Evolutionary conservation across 2,888 invertebrate species (phyloP).

Genomic region (Argynnis bischoffii): DNA sequence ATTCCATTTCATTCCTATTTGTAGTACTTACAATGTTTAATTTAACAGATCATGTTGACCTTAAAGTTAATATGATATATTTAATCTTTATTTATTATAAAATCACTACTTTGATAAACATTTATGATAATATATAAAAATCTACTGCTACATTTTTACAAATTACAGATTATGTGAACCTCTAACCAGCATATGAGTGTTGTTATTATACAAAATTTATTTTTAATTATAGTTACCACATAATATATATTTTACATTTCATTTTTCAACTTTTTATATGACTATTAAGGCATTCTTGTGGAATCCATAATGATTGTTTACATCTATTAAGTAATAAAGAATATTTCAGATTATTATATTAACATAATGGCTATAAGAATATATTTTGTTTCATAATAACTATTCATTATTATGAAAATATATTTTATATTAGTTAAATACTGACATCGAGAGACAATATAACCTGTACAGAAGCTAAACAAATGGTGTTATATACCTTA

Average conservation of each 20-base stretch:
- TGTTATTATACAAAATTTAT: conserved; percentile 33
- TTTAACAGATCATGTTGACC: conserved; percentile 6
- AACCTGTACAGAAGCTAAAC: conserved; percentile 78
- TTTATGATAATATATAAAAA: conserved; percentile 16
- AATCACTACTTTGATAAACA: conserved; percentile 16
- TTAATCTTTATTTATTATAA: conserved; percentile 10
- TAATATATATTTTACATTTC: conserved; percentile 41
- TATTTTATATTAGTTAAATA: conserved; percentile 44
- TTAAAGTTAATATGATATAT: conserved; percentile 5
- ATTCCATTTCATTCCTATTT: not conserved
- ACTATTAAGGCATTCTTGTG: conserved; percentile 62
- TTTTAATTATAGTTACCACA: conserved; percentile 36
- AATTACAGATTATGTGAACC: conserved; percentile 75
- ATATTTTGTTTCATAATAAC: conserved; percentile 9
- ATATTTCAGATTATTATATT: conserved; percentile 6
- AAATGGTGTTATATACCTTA: conserved; percentile 82
- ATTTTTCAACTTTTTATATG: conserved; percentile 26
- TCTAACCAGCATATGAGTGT: conserved; percentile 75
- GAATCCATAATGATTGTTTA: conserved; percentile 39
- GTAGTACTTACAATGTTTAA: conserved; percentile 6
- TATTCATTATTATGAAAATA: conserved; percentile 32
- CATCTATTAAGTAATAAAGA: conserved; percentile 12
- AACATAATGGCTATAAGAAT: conserved; percentile 12
- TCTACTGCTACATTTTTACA: conserved; percentile 54
- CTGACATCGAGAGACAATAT: conserved; percentile 68